Base-by-base conservation (phyloP, 2,888 invertebrate genomes). In the Hirudinaria manillensis region DNA sequence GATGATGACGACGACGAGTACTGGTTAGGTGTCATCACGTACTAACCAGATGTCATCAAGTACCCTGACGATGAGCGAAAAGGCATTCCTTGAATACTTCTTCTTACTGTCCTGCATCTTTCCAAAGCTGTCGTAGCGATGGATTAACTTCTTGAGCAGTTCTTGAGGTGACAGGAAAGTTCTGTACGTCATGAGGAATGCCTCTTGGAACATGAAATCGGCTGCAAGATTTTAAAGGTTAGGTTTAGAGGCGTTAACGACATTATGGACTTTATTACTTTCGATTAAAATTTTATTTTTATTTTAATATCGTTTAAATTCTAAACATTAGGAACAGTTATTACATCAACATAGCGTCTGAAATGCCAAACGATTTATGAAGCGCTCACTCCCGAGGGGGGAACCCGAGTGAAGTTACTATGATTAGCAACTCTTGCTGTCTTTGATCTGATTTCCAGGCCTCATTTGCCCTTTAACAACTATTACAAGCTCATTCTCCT, bases 121-220 rank as follows among this genome's bases (percentile, higher is more conserved):
- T 16, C n/a, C 53, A 84, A 93, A 91, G 80, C 90, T 88, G 84
- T 90, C 90, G 87, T 89, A 92, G 81, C 90, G 89, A 83, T 91
- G 89, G 83, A 93, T 90, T 76, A 97, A 87, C 83, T 95, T 93
- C 82, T 90, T 90, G 80, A 96, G 90, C 80, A 97, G 88, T 80
- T 92, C 92, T 82, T 90, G 87, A 34, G 97, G 94, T 77, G 92
- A 89, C 84, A 97, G 91, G 88, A 97, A 96, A 78, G 96, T 97
- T 81, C 97, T 89, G 87, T 98, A 99, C 77, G 98, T 99, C 75
- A 96, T 94, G 81, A 98, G 89, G 87, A 99, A 99, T 79, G 98
- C 97, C 88, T 99, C 98, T 88, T 94, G 94, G 87, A 93, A 95
- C 86, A 93, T 89, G 87, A 94, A 77, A 36, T 75, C 77, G 7